Conservation (phyloP, 1,140 invertebrate species). For the Apis cerana region DNA sequence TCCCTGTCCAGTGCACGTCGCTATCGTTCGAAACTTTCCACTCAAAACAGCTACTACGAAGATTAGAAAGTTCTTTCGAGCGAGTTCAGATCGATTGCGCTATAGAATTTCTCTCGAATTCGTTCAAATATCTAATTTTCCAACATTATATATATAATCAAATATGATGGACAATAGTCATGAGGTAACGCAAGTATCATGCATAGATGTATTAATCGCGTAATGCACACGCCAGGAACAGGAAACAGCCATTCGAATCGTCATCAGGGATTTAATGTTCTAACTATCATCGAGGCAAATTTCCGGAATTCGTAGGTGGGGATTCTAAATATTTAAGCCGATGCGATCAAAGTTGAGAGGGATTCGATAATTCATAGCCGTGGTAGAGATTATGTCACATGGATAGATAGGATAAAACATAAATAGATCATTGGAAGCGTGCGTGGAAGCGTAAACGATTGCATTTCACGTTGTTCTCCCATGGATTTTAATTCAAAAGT, state of each 20-base stretch:
- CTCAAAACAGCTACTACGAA: not conserved
- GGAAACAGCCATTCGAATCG: constrained; percentile 29
- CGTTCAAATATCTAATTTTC: not conserved
- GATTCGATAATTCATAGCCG: constrained; percentile 13
- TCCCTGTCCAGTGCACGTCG: not conserved
- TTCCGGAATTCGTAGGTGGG: not conserved
- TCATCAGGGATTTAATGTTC: constrained; percentile 20
- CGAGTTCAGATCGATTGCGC: too few species aligned
- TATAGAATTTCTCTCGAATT: not conserved
- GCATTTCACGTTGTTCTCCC: not conserved
- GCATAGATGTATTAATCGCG: constrained; percentile 39
- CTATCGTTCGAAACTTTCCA: constrained; percentile 27
- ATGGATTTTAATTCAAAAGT: not conserved
- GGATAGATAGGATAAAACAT: not conserved
- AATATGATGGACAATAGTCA: constrained; percentile 53
- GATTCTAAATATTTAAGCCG: constrained; percentile 15
- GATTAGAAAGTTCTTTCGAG: not conserved
- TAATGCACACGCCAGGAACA: constrained; percentile 30
- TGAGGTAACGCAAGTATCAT: constrained; percentile 52
- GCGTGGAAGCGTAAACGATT: constrained; percentile 9
- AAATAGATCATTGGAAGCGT: not conserved
- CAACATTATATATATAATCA: not conserved
- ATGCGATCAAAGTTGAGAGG: not conserved
- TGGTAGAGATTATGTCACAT: constrained; percentile 6
- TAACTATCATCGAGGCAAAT: constrained; percentile 7